Evolutionary conservation across 2,113 vertebrate genomes (phyloP).

Genomic region (Podarcis cretensis): DNA sequence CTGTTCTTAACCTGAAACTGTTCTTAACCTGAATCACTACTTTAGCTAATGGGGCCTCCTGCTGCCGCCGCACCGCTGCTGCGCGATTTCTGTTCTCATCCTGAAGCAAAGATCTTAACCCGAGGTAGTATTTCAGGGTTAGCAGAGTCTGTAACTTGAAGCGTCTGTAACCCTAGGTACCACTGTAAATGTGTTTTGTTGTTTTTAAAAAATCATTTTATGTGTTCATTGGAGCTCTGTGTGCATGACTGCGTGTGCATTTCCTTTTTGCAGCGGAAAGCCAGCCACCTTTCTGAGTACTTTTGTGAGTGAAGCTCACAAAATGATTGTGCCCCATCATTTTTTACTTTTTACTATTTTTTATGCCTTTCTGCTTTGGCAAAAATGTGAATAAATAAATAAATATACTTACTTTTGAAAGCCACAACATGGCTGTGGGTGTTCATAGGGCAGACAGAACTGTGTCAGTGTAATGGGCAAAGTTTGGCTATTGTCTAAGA

Average conservation of each 20-base stretch:
- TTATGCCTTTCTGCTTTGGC: background rate
- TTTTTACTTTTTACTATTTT: background rate
- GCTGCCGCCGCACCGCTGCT: too few species aligned
- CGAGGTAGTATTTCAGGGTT: too few species aligned
- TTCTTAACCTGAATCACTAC: too few species aligned
- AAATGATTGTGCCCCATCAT: background rate
- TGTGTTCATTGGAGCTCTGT: background rate
- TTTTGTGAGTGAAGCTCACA: background rate
- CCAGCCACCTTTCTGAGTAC: background rate
- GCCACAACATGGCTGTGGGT: background rate
- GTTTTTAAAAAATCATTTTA: background rate
- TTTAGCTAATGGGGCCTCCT: too few species aligned
- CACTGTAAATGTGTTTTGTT: background rate
- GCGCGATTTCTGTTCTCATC: too few species aligned
- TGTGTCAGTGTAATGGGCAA: background rate
- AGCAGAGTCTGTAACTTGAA: too few species aligned
- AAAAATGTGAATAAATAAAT: background rate
- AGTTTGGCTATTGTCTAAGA: background rate
- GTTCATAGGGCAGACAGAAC: too few species aligned
- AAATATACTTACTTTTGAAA: background rate
- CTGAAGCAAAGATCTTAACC: too few species aligned
- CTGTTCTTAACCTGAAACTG: too few species aligned
- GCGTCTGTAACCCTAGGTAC: too few species aligned
- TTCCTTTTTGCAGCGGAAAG: background rate
- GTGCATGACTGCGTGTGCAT: too few species aligned